These are phyloP conservation scores for Siderastrea radians DNA, from an alignment of 92 coral and sea anemone genomes.

Conservation along the genomic window DNA sequence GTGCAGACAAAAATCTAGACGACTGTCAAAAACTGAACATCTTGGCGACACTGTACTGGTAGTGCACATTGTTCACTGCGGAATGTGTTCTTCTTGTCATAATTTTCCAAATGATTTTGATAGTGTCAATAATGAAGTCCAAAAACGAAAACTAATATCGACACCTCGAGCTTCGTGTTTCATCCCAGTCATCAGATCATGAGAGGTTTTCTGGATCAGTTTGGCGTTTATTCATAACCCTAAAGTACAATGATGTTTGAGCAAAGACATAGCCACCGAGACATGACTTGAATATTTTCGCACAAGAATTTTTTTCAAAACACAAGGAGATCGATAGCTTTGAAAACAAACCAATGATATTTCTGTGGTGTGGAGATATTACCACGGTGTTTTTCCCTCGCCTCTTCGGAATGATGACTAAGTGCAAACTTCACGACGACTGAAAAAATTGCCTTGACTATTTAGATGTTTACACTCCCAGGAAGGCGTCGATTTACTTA, in stretches of 20 bases:
- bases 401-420: constrained; percentile 7
- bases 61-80: background rate
- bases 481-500: background rate
- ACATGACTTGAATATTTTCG: background rate
- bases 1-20: background rate
- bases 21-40: background rate
- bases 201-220: background rate
- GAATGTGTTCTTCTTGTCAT: no score
- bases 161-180: no score
- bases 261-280: background rate
- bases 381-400: constrained; percentile 17
- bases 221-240: background rate
- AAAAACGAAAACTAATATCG: no score
- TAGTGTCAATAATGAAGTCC: no score
- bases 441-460: background rate
- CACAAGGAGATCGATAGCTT: constrained; percentile 4
- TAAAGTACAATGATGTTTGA: no score
- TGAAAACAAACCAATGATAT: constrained; percentile 26
- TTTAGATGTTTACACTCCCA: background rate
- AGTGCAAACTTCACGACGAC: background rate
- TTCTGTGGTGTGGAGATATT: constrained; percentile 12
- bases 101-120: no score
- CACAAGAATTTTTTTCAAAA: background rate
- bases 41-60: background rate
- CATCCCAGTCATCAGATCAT: no score